Percentiles rank a stretch among this genome's conserved stretches.
phyloP scores from a whole-genome alignment of 2,797 vertebrate genomes.

The Thaleichthys pacificus region DNA sequence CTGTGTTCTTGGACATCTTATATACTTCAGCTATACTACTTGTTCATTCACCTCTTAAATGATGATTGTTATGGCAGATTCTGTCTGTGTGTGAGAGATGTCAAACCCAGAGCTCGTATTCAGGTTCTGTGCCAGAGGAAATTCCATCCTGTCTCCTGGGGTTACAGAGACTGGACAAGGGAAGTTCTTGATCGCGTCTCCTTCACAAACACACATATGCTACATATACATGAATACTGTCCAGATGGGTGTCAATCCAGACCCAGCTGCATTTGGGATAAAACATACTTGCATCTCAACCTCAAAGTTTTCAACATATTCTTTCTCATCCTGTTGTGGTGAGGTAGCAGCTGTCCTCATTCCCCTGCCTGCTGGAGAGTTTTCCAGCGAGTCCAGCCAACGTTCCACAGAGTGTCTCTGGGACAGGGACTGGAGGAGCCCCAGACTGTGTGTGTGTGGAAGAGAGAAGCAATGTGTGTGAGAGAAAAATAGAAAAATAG shows the following conservation, averaged over 20 bases:
- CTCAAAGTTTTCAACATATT: not conserved
- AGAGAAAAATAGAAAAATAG: not conserved
- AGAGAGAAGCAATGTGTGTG: not conserved
- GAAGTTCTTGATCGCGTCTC: not conserved
- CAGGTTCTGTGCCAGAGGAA: slow-evolving; percentile 19
- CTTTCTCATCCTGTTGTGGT: not conserved
- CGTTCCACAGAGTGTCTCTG: slow-evolving; percentile 3
- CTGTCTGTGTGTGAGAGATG: slow-evolving; percentile 12
- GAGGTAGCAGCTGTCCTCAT: not conserved
- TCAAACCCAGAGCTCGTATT: not conserved
- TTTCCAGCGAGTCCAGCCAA: slow-evolving; percentile 11
- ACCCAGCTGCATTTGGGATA: no score
- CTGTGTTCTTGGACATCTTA: not conserved
- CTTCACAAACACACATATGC: not conserved
- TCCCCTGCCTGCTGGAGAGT: not conserved
- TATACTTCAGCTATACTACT: no score
- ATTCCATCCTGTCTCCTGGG: slow-evolving; percentile 6
- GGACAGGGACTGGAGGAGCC: not conserved
- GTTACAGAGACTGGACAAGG: not conserved
- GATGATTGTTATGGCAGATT: no score
- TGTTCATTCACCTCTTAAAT: no score
- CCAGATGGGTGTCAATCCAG: not conserved
- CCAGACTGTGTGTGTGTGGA: not conserved
- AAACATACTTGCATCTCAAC: no score
- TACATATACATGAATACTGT: not conserved